A percentile compares a stretch with the other conserved stretches of the same genome.
phyloP scores from a whole-genome alignment of 2,888 invertebrate genomes.

The Lepidocyrtinus sp. region DNA sequence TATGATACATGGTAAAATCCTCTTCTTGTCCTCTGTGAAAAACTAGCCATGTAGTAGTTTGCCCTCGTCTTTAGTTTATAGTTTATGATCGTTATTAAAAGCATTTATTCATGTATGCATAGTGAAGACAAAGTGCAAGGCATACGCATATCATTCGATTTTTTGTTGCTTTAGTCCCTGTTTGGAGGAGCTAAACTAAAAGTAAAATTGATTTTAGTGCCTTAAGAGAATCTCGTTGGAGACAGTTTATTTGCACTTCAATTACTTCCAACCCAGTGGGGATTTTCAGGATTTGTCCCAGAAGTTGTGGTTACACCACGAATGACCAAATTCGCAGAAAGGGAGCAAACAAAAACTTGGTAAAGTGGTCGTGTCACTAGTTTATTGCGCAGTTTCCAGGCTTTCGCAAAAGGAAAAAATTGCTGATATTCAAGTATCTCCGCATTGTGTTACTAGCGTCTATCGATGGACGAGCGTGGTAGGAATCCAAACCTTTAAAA shows the following conservation, averaged over 20 bases:
- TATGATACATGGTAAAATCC: not conserved
- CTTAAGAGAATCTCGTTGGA: not conserved
- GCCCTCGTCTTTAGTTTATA: not conserved
- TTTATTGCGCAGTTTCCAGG: not conserved
- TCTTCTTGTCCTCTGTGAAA: not conserved
- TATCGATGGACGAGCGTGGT: too few relatives aligned
- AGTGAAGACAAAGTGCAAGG: not conserved
- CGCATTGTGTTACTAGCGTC: too few relatives aligned
- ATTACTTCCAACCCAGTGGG: too few relatives aligned
- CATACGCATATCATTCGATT: not conserved
- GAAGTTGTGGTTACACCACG: not conserved
- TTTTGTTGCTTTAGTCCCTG: not conserved
- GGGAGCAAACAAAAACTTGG: too few relatives aligned
- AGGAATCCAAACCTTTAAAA: too few relatives aligned
- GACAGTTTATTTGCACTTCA: too few relatives aligned
- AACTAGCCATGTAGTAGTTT: not conserved
- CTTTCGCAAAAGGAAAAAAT: too few relatives aligned
- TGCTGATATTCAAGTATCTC: too few relatives aligned
- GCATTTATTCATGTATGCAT: not conserved
- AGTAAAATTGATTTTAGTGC: not conserved
- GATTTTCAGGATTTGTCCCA: not conserved
- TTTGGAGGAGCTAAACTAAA: not conserved
- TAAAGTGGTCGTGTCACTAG: too few relatives aligned
- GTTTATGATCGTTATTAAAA: not conserved
- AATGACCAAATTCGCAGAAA: too few relatives aligned